Conservation (phyloP, 30 jellyfish, hydroid and myxozoan species). For the Nemopilema nomurai region DNA sequence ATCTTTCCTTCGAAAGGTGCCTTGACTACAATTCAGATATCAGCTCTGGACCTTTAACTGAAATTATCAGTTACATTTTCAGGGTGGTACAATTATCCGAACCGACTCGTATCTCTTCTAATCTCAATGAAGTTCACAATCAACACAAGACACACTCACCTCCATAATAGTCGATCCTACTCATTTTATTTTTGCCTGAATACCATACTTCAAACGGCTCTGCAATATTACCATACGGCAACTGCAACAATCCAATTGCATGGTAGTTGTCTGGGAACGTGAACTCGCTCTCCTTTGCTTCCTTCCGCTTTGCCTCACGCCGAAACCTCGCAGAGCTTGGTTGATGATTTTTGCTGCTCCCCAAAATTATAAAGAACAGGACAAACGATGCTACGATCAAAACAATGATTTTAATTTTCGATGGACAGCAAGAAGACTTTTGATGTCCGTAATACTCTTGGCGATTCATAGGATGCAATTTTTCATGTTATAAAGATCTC, state of each 20-base stretch:
- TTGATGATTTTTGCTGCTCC: neutral
- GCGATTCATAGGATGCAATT: neutral
- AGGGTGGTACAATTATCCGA: neutral
- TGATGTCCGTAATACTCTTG: neutral
- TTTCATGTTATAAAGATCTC: no score
- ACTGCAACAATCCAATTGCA: constrained; percentile 74
- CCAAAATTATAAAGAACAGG: constrained; percentile 18
- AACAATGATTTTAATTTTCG: neutral
- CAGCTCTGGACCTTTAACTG: no score
- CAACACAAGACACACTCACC: constrained; percentile 61
- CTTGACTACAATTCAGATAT: neutral
- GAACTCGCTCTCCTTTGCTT: neutral
- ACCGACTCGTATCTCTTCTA: no score
- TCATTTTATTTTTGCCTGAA: constrained; percentile 74
- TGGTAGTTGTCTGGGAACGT: constrained; percentile 73
- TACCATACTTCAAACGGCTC: constrained; percentile 98
- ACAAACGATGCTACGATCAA: neutral
- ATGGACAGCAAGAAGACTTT: neutral
- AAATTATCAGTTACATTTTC: neutral
- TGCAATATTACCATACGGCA: constrained; percentile 88
- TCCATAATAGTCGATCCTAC: constrained; percentile 94
- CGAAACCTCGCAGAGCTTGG: neutral
- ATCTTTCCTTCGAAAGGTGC: neutral
- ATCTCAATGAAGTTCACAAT: no score
- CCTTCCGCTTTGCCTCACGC: constrained; percentile 28